Evolutionary conservation across 2,797 vertebrate genomes (phyloP), one percentile per base, ranked within the genome.

Genomic region (Thaleichthys pacificus): DNA sequence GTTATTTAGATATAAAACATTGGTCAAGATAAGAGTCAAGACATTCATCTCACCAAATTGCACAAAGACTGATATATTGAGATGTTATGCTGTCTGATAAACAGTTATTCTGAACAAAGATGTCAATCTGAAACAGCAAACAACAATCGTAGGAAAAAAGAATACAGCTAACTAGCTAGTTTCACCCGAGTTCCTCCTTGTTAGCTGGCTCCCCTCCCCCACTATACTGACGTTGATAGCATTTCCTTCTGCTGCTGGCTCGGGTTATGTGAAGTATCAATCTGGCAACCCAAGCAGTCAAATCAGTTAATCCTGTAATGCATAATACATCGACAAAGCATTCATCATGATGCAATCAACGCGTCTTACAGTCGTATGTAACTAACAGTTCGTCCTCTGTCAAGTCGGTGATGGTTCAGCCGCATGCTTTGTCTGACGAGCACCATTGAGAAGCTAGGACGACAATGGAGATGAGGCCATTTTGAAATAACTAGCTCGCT

Each of bases 381-480:
- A 35, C 8, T 12, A 47, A n/a, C 19, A 17, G 4, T 12, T 21
- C 47, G 69, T 21, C 35, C 32, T 61, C 56, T 47, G 0, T 75
- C 61, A 9, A 66, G 11, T 35, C 47, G 26, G 32, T 51, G 69
- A 77, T 70, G 71, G 26, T 47, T 28, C 75, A 65, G 79, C 88
- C 83, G 86, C 89, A 83, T 89, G 92, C 92, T 93, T 93, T 93
- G 92, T 93, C 90, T 92, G 77, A 66, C 54, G 85, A 76, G 85
- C 85, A 80, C 68, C 84, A 32, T 57, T 73, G 68, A 66, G 57
- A 76, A 86, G 79, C 81, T 22, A 65, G 82, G 88, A 80, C 88
- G 87, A 92, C 92, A 88, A 91, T 81, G 78, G 75, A 80, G 71
- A 66, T 56, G 91, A 90, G 86, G 92, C 92, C 92, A 93, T 93